phyloP scores from a whole-genome alignment of 1,140 invertebrate species.

The Anastrepha obliqua region DNA sequence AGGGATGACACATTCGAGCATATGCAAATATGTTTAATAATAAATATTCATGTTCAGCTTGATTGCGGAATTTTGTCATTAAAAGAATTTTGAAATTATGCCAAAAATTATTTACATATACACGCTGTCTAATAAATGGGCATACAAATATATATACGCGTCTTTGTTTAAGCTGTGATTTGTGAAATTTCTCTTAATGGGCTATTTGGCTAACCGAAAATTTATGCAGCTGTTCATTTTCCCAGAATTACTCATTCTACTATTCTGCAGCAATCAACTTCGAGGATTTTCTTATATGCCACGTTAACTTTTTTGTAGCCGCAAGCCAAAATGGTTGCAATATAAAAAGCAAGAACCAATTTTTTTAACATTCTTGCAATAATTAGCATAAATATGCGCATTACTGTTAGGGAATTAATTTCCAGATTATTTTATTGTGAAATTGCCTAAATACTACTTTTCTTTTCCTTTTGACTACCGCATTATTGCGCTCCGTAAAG shows the following conservation, averaged over 20 bases:
- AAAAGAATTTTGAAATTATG: too few relatives aligned
- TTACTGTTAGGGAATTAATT: background rate
- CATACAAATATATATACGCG: background rate
- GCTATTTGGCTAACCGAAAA: background rate
- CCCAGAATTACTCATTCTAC: background rate
- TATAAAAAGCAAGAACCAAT: too few relatives aligned
- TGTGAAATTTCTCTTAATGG: background rate
- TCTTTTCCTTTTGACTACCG: background rate
- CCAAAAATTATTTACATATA: too few relatives aligned
- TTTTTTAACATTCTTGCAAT: background rate
- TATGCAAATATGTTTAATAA: too few relatives aligned
- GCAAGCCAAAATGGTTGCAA: background rate
- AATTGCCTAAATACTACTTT: background rate
- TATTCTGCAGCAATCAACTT: background rate
- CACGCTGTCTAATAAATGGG: background rate
- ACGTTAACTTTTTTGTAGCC: background rate
- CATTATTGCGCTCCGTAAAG: background rate
- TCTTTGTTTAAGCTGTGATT: background rate
- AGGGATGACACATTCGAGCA: too few relatives aligned
- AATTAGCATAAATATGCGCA: constrained; percentile 12
- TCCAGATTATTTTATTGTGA: background rate
- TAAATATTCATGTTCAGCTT: too few relatives aligned
- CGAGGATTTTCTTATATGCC: background rate
- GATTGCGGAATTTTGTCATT: too few relatives aligned
- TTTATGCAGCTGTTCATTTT: constrained; percentile 37